phyloP scores from a whole-genome alignment of 2,888 invertebrate genomes.

The Cybosia mesomella region DNA sequence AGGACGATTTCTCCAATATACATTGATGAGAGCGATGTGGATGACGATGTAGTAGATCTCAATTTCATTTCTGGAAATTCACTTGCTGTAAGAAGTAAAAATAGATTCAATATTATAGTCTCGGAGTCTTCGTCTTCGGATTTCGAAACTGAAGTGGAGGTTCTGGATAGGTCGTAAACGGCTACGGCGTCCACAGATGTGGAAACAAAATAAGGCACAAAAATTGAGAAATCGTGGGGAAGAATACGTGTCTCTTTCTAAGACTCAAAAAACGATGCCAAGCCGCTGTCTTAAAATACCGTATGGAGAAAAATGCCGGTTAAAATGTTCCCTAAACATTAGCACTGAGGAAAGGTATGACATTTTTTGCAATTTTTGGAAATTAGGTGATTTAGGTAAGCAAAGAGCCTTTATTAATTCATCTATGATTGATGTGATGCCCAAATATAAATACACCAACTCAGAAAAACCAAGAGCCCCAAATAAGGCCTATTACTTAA shows the following conservation, averaged over 20 bases:
- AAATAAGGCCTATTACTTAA: slow-evolving; percentile 29
- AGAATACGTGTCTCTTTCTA: slow-evolving; percentile 20
- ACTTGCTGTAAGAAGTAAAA: too few species aligned
- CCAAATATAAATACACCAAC: slow-evolving; percentile 31
- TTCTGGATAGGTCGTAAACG: slow-evolving; percentile 5
- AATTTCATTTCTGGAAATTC: too few species aligned
- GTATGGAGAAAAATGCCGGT: slow-evolving; percentile 19
- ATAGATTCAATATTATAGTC: too few species aligned
- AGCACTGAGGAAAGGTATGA: slow-evolving; percentile 18
- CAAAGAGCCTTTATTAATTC: slow-evolving; percentile 20
- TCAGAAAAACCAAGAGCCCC: slow-evolving; percentile 18
- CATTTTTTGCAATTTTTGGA: slow-evolving; percentile 24
- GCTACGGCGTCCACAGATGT: not conserved
- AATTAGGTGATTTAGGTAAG: slow-evolving; percentile 19
- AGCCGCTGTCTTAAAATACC: slow-evolving; percentile 8
- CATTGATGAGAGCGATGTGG: too few species aligned
- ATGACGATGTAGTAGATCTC: too few species aligned
- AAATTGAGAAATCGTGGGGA: slow-evolving; percentile 18
- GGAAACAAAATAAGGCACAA: slow-evolving; percentile 1
- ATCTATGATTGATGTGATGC: slow-evolving; percentile 16
- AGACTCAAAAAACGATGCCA: slow-evolving; percentile 22
- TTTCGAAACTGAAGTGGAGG: too few species aligned
- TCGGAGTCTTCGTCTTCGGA: too few species aligned
- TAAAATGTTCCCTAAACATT: slow-evolving; percentile 18
- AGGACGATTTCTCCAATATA: too few species aligned